These are phyloP conservation scores for Sarcophaga subvicina DNA, from an alignment of 2,888 invertebrate genomes.

Conservation along the genomic window DNA sequence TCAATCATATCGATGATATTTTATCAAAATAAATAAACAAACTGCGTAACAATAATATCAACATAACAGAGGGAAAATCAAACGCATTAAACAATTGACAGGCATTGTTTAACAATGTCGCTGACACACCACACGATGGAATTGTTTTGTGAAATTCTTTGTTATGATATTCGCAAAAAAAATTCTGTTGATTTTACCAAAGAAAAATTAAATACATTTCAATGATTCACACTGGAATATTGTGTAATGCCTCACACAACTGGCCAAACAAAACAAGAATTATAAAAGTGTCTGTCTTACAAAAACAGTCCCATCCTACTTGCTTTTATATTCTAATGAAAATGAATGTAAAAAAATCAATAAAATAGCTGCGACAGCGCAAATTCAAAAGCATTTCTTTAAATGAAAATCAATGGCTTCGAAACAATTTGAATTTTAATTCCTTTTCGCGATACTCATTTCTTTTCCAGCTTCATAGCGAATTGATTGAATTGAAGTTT, in stretches of 20 bases:
- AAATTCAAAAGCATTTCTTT: background rate
- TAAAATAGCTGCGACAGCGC: too few relatives aligned
- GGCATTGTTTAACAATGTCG: slow-evolving; percentile 38
- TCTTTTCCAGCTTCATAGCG: background rate
- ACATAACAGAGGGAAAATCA: slow-evolving; percentile 5
- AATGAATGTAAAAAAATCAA: too few relatives aligned
- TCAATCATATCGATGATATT: background rate
- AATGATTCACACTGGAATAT: too few relatives aligned
- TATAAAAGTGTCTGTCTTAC: too few relatives aligned
- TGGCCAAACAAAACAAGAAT: too few relatives aligned
- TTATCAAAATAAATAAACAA: background rate
- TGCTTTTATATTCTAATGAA: too few relatives aligned
- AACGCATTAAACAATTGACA: slow-evolving; percentile 28
- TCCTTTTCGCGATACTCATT: background rate
- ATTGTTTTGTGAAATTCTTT: background rate
- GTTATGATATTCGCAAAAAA: too few relatives aligned
- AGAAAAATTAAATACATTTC: too few relatives aligned
- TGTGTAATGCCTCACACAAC: too few relatives aligned
- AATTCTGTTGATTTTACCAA: too few relatives aligned
- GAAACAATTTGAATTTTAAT: background rate
- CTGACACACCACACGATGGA: slow-evolving; percentile 6
- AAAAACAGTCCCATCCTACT: too few relatives aligned
- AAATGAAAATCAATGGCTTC: background rate
- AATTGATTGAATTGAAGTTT: too few relatives aligned
- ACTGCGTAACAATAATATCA: background rate